phyloP scores from a whole-genome alignment of 92 coral and sea anemone genomes.

The Chrysogorgia sp. region DNA sequence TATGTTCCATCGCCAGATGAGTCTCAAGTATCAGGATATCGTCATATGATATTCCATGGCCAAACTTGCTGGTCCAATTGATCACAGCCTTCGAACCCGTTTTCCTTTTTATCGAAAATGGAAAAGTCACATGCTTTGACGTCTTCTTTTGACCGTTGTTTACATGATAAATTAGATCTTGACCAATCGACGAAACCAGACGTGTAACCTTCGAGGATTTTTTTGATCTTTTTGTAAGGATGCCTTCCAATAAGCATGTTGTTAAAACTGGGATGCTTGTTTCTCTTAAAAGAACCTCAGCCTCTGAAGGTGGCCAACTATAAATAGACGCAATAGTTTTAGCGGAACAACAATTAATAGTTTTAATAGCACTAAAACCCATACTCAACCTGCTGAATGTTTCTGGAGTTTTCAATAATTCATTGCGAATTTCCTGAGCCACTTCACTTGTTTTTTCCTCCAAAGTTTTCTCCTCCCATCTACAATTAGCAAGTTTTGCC shows the following conservation, averaged over 20 bases:
- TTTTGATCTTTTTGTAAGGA: not conserved
- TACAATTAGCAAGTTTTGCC: constrained; percentile 10
- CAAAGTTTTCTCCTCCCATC: constrained; percentile 10
- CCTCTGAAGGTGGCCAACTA: constrained; percentile 9
- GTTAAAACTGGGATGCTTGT: not conserved
- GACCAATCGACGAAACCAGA: constrained; percentile 6
- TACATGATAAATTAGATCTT: not conserved
- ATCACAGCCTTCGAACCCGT: constrained; percentile 5
- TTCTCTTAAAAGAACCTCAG: not conserved
- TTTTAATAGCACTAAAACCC: too few species aligned
- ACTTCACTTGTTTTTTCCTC: constrained; percentile 39
- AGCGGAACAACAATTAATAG: not conserved
- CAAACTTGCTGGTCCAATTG: constrained; percentile 22
- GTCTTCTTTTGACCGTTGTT: constrained; percentile 22
- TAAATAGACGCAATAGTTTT: not conserved
- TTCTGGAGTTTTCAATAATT: constrained; percentile 11
- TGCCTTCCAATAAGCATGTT: not conserved
- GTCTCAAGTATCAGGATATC: constrained; percentile 24
- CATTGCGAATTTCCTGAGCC: constrained; percentile 29
- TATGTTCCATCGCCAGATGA: constrained; percentile 28
- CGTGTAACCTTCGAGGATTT: not conserved
- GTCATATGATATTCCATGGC: constrained; percentile 21
- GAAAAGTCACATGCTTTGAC: not conserved
- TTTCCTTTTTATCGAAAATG: constrained; percentile 11
- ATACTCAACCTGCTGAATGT: constrained; percentile 20